phyloP scores from a whole-genome alignment of 2,797 vertebrate genomes.

The Pantherophis vulpinus region DNA sequence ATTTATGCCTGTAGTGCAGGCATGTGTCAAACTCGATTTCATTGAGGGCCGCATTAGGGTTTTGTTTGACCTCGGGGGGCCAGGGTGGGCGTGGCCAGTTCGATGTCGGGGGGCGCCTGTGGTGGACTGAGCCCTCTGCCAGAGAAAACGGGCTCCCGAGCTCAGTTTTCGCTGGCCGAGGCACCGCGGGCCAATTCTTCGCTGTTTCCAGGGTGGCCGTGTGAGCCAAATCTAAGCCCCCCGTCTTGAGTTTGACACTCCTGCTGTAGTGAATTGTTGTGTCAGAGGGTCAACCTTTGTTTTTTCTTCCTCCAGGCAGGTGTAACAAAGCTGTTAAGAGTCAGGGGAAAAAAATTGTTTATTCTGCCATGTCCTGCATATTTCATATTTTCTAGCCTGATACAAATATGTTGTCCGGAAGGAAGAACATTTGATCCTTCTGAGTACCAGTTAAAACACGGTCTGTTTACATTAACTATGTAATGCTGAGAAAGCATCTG shows the following conservation, averaged over 20 bases:
- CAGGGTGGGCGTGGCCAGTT: no score
- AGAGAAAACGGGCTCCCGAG: no score
- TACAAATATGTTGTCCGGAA: neutral
- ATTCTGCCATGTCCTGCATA: neutral
- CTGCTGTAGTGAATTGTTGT: neutral
- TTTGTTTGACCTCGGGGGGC: no score
- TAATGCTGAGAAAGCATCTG: constrained; percentile 61
- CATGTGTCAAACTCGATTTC: no score
- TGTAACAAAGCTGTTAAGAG: neutral
- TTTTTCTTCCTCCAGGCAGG: neutral
- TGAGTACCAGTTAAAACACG: neutral
- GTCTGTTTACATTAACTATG: neutral
- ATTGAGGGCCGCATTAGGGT: no score
- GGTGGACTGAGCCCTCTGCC: no score
- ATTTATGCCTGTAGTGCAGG: neutral
- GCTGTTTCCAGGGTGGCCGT: no score
- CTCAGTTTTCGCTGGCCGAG: no score
- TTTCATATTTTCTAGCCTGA: accelerated
- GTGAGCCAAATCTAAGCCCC: no score
- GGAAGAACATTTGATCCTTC: neutral
- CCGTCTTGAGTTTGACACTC: no score
- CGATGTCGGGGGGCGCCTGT: no score
- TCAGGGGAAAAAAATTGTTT: neutral
- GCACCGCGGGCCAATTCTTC: no score
- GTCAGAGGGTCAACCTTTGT: neutral